Base-by-base conservation (phyloP, 2,797 vertebrate species). In the Melanotaenia nigrans region DNA sequence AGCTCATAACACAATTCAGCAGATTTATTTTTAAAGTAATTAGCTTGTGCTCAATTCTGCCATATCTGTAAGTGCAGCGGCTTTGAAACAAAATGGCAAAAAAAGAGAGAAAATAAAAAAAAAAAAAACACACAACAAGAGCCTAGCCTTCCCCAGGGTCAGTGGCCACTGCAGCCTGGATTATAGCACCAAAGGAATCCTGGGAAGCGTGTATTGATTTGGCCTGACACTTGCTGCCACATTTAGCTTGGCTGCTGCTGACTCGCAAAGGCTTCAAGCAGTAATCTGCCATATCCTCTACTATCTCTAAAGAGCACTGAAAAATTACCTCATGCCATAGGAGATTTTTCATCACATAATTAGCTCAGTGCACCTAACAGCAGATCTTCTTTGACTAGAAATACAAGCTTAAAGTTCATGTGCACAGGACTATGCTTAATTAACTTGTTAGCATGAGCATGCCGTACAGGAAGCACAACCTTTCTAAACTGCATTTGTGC, bases 191-290 rank as follows among this genome's bases (percentile, higher is more conserved):
- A 94, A 96, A 96, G 94, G 93, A 94, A 94, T 93, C 89, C 94
- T 93, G 92, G 94, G 94, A 95, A 96, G 95, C 95, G 93, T 96
- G 93, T 94, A 94, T 94, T 96, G 95, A 97, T 97, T 93, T 90
- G 93, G 93, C 92, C 95, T 96, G 96, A 96, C 96, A 96, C 94
- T 93, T 92, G 94, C 95, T 95, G 95, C 95, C 95, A 96, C 95
- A 95, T 95, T 96, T 95, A 96, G 95, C 95, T 92, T 91, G 76
- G 90, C 93, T 82, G 87, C 93, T 88, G 94, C 95, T 94, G 94
- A 95, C 93, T 95, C 90, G 92, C 93, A 92, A 94, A 92, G 94
- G 94, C 95, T 96, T 91, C 93, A 91, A 96, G 95, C 94, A 90
- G 93, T 94, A 95, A 94, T 94, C 95, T 95, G 95, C 94, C 95